These are phyloP conservation scores for Pandion haliaetus DNA, from an alignment of 2,113 vertebrate species.

Conservation along the genomic window DNA sequence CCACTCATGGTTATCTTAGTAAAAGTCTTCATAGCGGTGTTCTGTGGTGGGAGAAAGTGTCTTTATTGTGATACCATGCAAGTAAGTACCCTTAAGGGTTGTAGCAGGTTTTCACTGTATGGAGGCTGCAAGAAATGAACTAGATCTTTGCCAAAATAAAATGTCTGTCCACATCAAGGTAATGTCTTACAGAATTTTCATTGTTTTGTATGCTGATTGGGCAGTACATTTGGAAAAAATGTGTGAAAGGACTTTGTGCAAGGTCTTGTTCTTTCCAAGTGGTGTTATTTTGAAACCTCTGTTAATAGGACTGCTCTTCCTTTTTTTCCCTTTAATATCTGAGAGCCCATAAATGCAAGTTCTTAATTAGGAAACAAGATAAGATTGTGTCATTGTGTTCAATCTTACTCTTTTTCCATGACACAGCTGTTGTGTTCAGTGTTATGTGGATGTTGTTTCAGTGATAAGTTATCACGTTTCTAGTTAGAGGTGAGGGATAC, in stretches of 20 bases:
- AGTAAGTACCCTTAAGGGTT: background rate
- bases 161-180: background rate
- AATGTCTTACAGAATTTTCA: background rate
- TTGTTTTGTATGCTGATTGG: background rate
- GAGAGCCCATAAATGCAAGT: background rate
- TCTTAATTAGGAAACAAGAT: constrained; percentile 35
- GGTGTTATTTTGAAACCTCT: background rate
- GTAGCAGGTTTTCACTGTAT: background rate
- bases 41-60: background rate
- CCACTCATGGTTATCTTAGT: background rate
- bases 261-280: background rate
- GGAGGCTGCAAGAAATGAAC: background rate
- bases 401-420: constrained; percentile 1
- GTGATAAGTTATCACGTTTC: background rate
- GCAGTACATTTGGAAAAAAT: background rate
- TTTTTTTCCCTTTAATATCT: background rate
- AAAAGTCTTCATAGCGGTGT: background rate
- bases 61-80: background rate
- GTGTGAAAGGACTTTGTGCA: background rate
- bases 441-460: background rate
- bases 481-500: background rate
- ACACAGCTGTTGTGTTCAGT: background rate
- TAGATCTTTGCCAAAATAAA: background rate
- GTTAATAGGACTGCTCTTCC: background rate
- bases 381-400: background rate